These are phyloP conservation scores for Anthoscopus minutus DNA, from an alignment of 2,113 vertebrate species.

Conservation along the genomic window DNA sequence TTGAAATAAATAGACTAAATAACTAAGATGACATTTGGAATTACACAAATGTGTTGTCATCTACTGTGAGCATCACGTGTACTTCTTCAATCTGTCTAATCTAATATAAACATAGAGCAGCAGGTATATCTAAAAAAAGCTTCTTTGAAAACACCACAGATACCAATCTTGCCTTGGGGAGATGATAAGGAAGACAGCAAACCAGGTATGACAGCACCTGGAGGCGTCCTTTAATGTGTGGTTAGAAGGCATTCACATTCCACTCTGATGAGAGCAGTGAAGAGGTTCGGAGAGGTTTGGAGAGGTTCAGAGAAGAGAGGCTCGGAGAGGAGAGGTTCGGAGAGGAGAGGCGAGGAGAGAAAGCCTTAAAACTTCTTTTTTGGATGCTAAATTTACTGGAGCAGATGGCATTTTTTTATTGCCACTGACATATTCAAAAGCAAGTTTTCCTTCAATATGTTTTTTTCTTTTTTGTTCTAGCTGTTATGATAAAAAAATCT, in stretches of 20 bases:
- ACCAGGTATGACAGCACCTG: neutral
- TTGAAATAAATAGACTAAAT: slow-evolving; percentile 21
- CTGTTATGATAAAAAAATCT: neutral
- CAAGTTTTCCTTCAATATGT: neutral
- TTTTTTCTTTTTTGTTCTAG: neutral
- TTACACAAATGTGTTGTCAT: neutral
- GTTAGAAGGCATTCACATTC: neutral
- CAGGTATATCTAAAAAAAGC: neutral
- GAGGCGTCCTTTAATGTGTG: neutral
- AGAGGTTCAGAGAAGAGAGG: neutral
- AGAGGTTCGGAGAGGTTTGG: neutral
- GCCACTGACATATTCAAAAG: neutral
- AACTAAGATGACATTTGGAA: slow-evolving; percentile 10
- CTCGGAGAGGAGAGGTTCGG: neutral
- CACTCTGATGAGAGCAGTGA: neutral
- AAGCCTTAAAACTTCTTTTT: neutral
- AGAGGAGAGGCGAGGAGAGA: neutral
- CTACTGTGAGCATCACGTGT: neutral
- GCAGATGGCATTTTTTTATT: neutral
- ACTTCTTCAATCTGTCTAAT: slow-evolving; percentile 1
- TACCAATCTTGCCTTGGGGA: neutral
- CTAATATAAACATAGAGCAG: neutral
- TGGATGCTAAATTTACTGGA: neutral
- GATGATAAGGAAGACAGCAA: neutral
- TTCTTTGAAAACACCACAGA: neutral